Evolutionary conservation across 53 echinoderm and acorn worm genomes (phyloP), one percentile per base, ranked within the genome.

Genomic region (Stichopus horrens): DNA sequence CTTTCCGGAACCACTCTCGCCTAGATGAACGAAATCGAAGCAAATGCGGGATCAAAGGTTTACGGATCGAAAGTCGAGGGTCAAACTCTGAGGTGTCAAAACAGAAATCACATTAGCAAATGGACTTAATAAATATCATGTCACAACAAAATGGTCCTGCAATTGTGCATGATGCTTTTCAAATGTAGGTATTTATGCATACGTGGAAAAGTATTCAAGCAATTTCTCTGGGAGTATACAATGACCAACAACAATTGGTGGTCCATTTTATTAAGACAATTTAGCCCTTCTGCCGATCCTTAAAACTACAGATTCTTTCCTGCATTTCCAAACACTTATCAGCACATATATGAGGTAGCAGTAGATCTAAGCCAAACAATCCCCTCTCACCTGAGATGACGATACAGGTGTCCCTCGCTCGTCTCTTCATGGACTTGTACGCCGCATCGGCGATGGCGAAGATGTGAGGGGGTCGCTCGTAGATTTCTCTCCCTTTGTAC

Each of bases 371-470:
- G 68, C 68, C 7, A 52, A 51, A 51, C 52, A 13, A 13, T 54
- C 14, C 77, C 52, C 14, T 11, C 51, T 4, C 55, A 97, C 97
- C 97, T 90, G 97, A 97, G 21, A 97, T 95, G 66, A 97, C 97
- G 58, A 97, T 97, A 58, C 97, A 97, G 0, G 97, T 97, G 83
- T 97, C 97, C 79, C 90, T 88, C 2, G 97, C 93, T 21, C 97
- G 81, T 54, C 97, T 90, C 86, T 95, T 95, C 97, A 97, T 97
- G 65, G 92, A 94, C 74, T 97, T 97, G 90, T 97, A 93, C 4
- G 97, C 97, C 0, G 97, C 97, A 89, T 97, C 97, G 7, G 97
- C 97, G 57, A 97, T 95, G 87, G 95, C 95, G 74, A 95, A 95
- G 8, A 95, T 90, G 86, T 95, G 95, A 10, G 97, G 97, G 0